These are phyloP conservation scores for Ophiodon elongatus DNA, from an alignment of 2,113 vertebrate species.

Conservation along the genomic window DNA sequence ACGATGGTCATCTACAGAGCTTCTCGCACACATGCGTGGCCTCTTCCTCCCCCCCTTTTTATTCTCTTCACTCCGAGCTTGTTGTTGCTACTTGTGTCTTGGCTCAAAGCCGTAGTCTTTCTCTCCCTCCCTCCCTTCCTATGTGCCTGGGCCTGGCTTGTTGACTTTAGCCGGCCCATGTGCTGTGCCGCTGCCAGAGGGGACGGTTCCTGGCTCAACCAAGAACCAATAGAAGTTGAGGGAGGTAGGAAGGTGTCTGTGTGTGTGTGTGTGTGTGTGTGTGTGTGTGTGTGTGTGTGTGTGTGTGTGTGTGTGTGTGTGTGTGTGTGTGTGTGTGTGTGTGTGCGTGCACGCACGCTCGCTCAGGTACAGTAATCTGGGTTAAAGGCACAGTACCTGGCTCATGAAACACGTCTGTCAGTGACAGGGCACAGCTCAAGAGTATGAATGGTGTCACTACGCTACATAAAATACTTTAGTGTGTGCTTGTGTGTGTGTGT, in stretches of 20 bases:
- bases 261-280: conserved; percentile 31
- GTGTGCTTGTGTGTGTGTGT: conserved; percentile 21
- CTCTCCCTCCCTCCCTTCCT: conserved; percentile 27
- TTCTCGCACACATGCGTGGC: not conserved
- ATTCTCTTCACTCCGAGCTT: conserved; percentile 17
- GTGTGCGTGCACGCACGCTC: no score
- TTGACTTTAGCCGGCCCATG: conserved; percentile 69
- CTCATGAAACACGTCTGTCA: conserved; percentile 31
- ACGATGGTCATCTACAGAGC: conserved; percentile 4
- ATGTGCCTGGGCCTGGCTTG: conserved; percentile 68
- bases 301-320: conserved; percentile 31
- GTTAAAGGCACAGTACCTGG: conserved; percentile 19
- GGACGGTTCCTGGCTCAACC: conserved; percentile 63
- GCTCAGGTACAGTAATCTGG: conserved; percentile 3
- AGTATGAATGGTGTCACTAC: conserved; percentile 32
- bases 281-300: conserved; percentile 14
- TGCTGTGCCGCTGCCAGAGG: conserved; percentile 69
- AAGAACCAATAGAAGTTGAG: conserved; percentile 63
- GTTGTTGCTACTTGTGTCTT: conserved; percentile 64
- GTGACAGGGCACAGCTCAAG: not conserved
- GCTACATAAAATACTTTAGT: conserved; percentile 17
- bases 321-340: conserved; percentile 20
- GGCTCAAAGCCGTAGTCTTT: conserved; percentile 40
- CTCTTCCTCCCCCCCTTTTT: not conserved
- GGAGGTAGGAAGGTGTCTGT: conserved; percentile 48